These are phyloP conservation scores for Aporrectodea caliginosa DNA, from an alignment of 1,140 invertebrate species.

Conservation along the genomic window DNA sequence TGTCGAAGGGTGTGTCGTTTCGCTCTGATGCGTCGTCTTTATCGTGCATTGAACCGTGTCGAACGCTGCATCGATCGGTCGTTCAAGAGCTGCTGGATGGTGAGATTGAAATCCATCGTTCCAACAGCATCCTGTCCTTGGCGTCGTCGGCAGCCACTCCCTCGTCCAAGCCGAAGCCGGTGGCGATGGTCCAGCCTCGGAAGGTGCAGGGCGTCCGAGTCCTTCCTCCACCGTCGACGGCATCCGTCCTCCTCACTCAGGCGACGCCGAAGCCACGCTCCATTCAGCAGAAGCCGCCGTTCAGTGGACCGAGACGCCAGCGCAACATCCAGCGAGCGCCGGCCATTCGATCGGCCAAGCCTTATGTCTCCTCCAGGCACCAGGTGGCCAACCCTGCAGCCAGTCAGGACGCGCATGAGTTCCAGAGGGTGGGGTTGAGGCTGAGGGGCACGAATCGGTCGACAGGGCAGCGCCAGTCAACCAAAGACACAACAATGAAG, in stretches of 20 bases:
- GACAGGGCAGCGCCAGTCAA: not conserved
- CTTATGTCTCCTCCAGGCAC: too few relatives aligned
- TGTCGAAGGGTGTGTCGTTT: too few relatives aligned
- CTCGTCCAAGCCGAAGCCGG: not conserved
- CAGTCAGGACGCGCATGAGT: not conserved
- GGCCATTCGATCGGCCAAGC: not conserved
- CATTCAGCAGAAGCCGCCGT: not conserved
- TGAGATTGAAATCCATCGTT: not conserved
- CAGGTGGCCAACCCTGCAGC: too few relatives aligned
- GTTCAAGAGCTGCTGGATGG: not conserved
- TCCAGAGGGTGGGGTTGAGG: not conserved
- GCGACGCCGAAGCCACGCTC: too few relatives aligned
- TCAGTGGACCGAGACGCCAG: not conserved
- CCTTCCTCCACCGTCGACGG: not conserved
- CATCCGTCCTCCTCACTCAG: too few relatives aligned
- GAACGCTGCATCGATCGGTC: not conserved
- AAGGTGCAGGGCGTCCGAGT: not conserved
- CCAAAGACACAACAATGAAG: too few relatives aligned
- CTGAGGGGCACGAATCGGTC: not conserved
- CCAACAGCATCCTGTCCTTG: not conserved
- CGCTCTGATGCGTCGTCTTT: too few relatives aligned
- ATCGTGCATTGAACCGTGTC: too few relatives aligned
- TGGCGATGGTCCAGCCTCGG: not conserved
- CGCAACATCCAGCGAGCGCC: not conserved
- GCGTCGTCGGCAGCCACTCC: too few relatives aligned